Evolutionary conservation across 2,797 vertebrate genomes (phyloP), one percentile per base, ranked within the genome.

Genomic region (Arvicola amphibius): DNA sequence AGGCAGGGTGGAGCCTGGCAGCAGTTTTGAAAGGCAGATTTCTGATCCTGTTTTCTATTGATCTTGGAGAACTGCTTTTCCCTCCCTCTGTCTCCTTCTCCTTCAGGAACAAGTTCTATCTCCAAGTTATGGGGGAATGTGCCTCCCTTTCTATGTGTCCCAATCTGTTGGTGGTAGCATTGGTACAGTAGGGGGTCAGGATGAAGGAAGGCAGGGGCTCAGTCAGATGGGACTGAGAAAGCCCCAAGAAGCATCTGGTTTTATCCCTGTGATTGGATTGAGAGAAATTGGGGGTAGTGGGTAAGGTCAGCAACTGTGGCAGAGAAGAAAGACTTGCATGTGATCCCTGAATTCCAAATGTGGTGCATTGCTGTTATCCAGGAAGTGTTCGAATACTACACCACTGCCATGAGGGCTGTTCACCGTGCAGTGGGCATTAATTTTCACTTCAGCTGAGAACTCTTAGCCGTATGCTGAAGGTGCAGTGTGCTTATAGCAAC

Each of bases 341-440:
- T 12, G 21, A 23, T 29, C 34, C 12, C 0, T 12, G 13, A 40
- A 6, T n/a, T 53, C 40, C 56, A 43, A 29, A 63, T 8, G 23
- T 14, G 34, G 7, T 5, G 14, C 53, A 8, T 56, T 8, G 40
- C 51, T 32, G 7, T n/a, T n/a, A 23, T 12, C 59, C 32, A 9
- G 17, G 23, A 48, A 51, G 19, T 4, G 4, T 59, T 2, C 2
- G 1, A 4, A 2, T 9, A 4, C 14, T 17, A 46, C 29, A 43
- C 11, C 34, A 10, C 32, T 21, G 21, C 11, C 19, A 32, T 27
- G 27, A 61, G 73, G 9, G 48, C 25, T 65, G 16, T 37, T 19
- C 12, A 10, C 6, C 0, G 2, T 29, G 51, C 1, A 2, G 16
- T 21, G 6, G 12, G 14, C 5, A 17, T 23, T 43, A 32, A 13